Evolutionary conservation across 2,797 vertebrate species (phyloP).

Genomic region (Cossypha caffra): DNA sequence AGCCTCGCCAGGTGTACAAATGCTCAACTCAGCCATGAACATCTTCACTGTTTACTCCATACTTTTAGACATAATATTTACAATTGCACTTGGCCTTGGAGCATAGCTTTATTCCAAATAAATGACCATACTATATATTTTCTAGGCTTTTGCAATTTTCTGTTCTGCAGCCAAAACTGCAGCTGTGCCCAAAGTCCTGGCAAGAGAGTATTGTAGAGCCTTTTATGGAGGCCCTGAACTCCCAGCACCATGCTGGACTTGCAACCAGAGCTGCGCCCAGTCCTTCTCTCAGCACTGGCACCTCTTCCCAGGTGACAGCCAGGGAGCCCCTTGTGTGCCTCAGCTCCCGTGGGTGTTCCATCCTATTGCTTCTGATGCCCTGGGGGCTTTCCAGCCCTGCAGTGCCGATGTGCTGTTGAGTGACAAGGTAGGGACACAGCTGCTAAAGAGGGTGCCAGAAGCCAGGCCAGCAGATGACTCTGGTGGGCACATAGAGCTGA

Average conservation of each 20-base stretch:
- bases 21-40: not conserved
- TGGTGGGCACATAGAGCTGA: not conserved
- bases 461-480: not conserved
- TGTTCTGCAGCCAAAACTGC: not conserved
- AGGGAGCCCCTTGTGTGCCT: not conserved
- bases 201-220: not conserved
- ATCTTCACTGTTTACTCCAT: not conserved
- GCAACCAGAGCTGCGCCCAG: not conserved
- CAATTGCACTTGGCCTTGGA: not conserved
- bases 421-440: not conserved
- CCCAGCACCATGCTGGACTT: not conserved
- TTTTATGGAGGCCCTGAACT: not conserved
- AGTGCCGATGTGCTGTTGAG: fast-evolving
- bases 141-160: not conserved
- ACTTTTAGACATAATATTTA: slow-evolving; percentile 19
- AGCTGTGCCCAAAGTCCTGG: not conserved
- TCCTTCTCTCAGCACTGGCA: not conserved
- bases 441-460: not conserved
- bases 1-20: not conserved
- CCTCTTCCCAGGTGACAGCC: not conserved
- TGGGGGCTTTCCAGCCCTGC: not conserved
- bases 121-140: not conserved
- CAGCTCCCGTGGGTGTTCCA: not conserved
- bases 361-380: fast-evolving
- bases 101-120: not conserved